Evolutionary conservation across 2,888 invertebrate species (phyloP).

Genomic region (Camponotus fellah): DNA sequence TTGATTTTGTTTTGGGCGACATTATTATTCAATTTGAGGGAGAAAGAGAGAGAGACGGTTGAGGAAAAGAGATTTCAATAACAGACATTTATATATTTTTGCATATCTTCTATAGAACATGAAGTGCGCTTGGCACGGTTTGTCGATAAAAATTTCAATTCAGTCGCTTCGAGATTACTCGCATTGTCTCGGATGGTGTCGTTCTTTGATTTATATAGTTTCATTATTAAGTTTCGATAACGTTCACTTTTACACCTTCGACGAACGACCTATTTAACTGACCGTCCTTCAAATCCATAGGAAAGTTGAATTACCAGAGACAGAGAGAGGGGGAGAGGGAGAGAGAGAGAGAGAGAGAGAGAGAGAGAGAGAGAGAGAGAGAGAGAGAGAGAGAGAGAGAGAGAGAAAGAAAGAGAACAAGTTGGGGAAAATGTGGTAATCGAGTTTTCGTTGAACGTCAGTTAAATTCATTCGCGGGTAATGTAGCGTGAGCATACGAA

Average conservation of each 20-base stretch:
- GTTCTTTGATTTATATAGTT: constrained; percentile 36
- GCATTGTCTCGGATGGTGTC: neutral
- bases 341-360: neutral
- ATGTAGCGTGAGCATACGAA: constrained; percentile 50
- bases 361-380: constrained; percentile 45
- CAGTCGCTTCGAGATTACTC: neutral
- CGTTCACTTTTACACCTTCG: constrained; percentile 62
- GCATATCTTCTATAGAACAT: neutral
- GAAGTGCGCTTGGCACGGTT: neutral
- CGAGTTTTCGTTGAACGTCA: constrained; percentile 73
- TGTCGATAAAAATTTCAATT: neutral
- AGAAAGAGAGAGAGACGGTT: neutral
- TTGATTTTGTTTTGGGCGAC: neutral
- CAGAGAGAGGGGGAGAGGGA: neutral
- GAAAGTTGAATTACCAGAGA: constrained; percentile 77
- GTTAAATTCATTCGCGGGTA: constrained; percentile 54
- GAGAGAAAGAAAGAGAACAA: constrained; percentile 66
- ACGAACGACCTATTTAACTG: constrained; percentile 58
- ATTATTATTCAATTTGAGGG: neutral
- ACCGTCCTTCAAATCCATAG: constrained; percentile 68
- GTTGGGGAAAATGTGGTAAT: constrained; percentile 76
- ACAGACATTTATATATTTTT: neutral
- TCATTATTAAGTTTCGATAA: constrained; percentile 65
- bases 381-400: neutral
- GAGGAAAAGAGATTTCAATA: neutral